Evolutionary conservation across 2,888 invertebrate genomes (phyloP), one percentile per base, ranked within the genome.

Genomic region (Choreutis nemorana): DNA sequence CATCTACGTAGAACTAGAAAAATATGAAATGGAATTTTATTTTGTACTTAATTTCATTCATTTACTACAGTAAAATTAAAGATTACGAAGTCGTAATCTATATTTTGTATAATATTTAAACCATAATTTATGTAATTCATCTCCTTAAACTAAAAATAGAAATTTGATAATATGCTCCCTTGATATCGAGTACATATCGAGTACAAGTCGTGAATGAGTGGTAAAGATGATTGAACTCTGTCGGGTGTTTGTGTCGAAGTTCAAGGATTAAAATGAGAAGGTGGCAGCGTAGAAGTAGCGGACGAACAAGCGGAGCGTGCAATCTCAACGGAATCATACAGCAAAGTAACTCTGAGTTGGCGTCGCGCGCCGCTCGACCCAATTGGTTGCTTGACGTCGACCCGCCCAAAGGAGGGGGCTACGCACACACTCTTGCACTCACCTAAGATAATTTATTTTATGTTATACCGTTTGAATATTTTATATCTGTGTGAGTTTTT

Each of bases 391-490:
- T 48, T 45, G 46, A 49, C 45, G 41, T 44, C 61, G 68, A 41
- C 65, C 71, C 77, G 75, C 77, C 77, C 72, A 64, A 58, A 59
- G 71, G 71, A 63, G 70, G 72, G 71, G 67, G 71, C 60, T 44
- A 64, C 72, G 51, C 77, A 72, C 77, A 73, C 75, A 60, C 48
- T 46, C 63, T 53, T 59, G 55, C 54, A 48, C 70, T 63, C 75
- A 77, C 73, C 77, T 77, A 77, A 77, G 75, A 77, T 77, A 77
- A 77, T 75, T 77, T 77, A 77, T 77, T 77, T 77, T 77, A 77
- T 75, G 73, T 73, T 77, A 77, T 73, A 77, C 71, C 73, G 75
- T 77, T 75, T 77, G 77, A 77, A 77, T 77, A 77, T 77, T 77
- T 77, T 77, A 77, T 77, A 75, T 75, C 66, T 78, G 77, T 78